Conservation (phyloP, 1,140 invertebrate genomes). For the Hyposmocoma kahamanoa region DNA sequence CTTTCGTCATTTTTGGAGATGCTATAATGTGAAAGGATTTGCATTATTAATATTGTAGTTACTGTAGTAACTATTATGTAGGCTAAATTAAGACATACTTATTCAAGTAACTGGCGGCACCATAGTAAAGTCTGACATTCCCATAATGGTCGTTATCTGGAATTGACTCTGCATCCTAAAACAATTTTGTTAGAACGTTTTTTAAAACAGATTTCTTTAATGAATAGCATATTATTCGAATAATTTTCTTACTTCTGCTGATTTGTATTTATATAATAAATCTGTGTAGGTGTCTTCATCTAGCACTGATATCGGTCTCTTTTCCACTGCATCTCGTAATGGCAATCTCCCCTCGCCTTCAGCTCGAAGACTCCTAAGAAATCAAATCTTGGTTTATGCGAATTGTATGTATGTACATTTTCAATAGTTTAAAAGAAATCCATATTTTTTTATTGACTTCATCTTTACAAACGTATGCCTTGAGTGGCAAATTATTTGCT, state of each 20-base stretch:
- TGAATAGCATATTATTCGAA: too few species aligned
- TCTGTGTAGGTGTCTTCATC: slow-evolving; percentile 25
- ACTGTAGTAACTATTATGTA: too few species aligned
- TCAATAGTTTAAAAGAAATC: too few species aligned
- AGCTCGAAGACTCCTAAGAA: slow-evolving; percentile 41
- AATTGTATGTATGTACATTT: too few species aligned
- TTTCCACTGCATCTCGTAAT: slow-evolving; percentile 82
- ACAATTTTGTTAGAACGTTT: too few species aligned
- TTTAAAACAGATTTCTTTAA: too few species aligned
- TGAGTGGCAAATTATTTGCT: too few species aligned
- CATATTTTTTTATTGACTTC: too few species aligned
- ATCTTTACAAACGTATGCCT: too few species aligned
- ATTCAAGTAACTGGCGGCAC: slow-evolving; percentile 54
- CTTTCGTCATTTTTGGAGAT: slow-evolving; percentile 42
- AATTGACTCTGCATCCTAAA: slow-evolving; percentile 37
- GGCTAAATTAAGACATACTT: too few species aligned
- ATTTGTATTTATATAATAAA: background rate
- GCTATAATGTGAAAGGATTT: slow-evolving; percentile 23
- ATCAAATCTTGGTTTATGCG: too few species aligned
- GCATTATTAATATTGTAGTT: background rate
- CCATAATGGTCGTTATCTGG: slow-evolving; percentile 18
- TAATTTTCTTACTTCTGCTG: background rate
- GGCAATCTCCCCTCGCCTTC: slow-evolving; percentile 54
- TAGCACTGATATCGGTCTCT: slow-evolving; percentile 66
- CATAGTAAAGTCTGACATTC: slow-evolving; percentile 46